Conservation (phyloP, 92 coral and sea anemone species). For the Actinostola sp. region DNA sequence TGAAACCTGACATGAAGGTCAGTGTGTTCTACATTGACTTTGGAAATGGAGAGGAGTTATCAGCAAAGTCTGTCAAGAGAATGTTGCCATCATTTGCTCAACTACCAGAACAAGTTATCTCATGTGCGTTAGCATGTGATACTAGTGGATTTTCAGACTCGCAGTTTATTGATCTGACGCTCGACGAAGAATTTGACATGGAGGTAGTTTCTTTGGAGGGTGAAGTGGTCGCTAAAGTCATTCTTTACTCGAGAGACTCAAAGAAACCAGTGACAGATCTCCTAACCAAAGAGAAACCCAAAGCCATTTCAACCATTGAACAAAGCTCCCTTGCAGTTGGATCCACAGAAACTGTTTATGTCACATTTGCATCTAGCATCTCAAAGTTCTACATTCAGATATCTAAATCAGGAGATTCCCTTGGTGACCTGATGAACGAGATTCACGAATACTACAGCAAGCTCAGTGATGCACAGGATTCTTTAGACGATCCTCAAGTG, state of each 20-base stretch:
- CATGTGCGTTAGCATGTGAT: slow-evolving; percentile 50
- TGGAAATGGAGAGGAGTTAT: slow-evolving; percentile 83
- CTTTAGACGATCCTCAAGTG: slow-evolving; percentile 57
- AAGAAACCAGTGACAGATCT: slow-evolving; percentile 38
- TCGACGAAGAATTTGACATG: slow-evolving; percentile 65
- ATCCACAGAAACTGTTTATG: slow-evolving; percentile 62
- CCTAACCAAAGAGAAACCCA: slow-evolving; percentile 24
- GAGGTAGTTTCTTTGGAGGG: slow-evolving; percentile 31
- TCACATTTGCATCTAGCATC: slow-evolving; percentile 53
- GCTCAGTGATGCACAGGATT: slow-evolving; percentile 62
- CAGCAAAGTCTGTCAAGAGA: slow-evolving; percentile 53
- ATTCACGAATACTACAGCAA: slow-evolving; percentile 67
- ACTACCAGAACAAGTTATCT: slow-evolving; percentile 75
- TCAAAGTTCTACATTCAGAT: slow-evolving; percentile 79
- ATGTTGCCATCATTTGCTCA: slow-evolving; percentile 46
- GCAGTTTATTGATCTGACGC: slow-evolving; percentile 53
- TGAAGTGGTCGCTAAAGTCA: slow-evolving; percentile 43
- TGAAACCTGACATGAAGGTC: slow-evolving; percentile 16
- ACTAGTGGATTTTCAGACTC: slow-evolving; percentile 9
- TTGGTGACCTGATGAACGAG: slow-evolving; percentile 70
- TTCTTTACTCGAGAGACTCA: slow-evolving; percentile 51
- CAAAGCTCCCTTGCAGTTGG: slow-evolving; percentile 51
- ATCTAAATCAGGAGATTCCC: slow-evolving; percentile 49
- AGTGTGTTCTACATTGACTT: slow-evolving; percentile 84
- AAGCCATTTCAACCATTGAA: slow-evolving; percentile 22